A percentile compares a stretch with the other conserved stretches of the same genome.
Evolutionary conservation across 2,888 invertebrate species (phyloP).

Genomic region (Cabera pusaria): DNA sequence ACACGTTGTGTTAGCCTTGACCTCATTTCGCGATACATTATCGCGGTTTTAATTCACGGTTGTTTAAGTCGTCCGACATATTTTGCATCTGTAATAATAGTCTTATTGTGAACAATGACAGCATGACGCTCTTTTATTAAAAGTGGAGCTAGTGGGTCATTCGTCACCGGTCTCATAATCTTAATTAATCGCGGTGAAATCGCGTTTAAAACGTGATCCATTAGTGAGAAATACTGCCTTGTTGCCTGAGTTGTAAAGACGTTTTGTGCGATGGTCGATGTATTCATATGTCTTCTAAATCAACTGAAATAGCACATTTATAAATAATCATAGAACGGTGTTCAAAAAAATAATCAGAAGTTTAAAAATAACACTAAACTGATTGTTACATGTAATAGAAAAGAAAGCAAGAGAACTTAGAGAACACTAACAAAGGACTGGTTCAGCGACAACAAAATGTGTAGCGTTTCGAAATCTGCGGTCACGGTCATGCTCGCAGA

Average conservation of each 20-base stretch:
- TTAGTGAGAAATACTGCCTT: constrained; percentile 30
- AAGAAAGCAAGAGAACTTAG: constrained; percentile 3
- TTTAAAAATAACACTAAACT: constrained; percentile 1
- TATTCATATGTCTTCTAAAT: no score
- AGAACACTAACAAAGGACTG: constrained; percentile 3
- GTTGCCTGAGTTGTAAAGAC: constrained; percentile 19
- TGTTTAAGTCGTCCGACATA: constrained; percentile 22
- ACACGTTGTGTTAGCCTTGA: constrained; percentile 34
- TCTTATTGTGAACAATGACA: constrained; percentile 15
- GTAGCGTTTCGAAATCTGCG: constrained; percentile 16
- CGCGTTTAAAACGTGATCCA: constrained; percentile 37
- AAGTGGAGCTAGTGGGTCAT: constrained; percentile 15
- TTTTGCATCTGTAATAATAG: constrained; percentile 25
- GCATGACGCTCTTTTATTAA: constrained; percentile 11
- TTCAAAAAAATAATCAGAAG: background rate
- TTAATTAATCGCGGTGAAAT: constrained; percentile 50
- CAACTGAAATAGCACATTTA: no score
- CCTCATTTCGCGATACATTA: constrained; percentile 30
- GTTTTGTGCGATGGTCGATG: constrained; percentile 16
- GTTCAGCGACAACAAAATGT: constrained; percentile 12
- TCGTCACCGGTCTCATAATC: constrained; percentile 43
- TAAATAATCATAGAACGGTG: constrained; percentile 2
- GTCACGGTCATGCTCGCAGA: constrained; percentile 13
- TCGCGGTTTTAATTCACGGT: constrained; percentile 31
- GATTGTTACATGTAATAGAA: constrained; percentile 1